Base-by-base conservation (phyloP, 92 coral and sea anemone species). In the Hydrozoanthus gracilis region DNA sequence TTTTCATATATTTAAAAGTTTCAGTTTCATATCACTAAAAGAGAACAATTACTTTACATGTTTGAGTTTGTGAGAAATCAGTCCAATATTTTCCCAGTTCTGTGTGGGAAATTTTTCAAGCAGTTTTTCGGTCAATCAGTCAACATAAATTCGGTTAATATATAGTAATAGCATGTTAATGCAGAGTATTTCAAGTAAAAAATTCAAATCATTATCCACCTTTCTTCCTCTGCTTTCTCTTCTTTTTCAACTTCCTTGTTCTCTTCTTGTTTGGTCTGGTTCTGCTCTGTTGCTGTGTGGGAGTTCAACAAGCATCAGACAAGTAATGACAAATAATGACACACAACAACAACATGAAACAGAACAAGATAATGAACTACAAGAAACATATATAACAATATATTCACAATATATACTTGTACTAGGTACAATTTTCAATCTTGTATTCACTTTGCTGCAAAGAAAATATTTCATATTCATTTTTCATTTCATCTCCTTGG, bases 181-280 rank as follows among this genome's bases (percentile, higher is more conserved):
- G 39, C 39, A 27, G 1, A 27, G 39, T 27, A 27, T 27, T 27
- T 27, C 39, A 27, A 27, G 39, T 27, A 27, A 27, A 27, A 27
- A 27, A 27, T 27, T 27, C 39, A 27, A 27, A 27, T 27, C 39
- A 68, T 27, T 4, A 68, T 66, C 46, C 14, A 76, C 86, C 66
- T 62, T 27, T 79, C 84, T 54, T 58, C 82, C 46, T 65, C 85
- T 65, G 76, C 68, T 18, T 86, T 60, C 27, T 86, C 88, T 39
- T 90, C 89, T 77, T 60, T 50, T 3, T 79, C 90, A 18, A 87
- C 46, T 7, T 51, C 14, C 10, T 51, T 18, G 8, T 16, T 6
- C 12, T 76, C 66, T 27, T 27, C 39, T 27, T 27, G 39, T 27
- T 27, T 27, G 39, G 39, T 27, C 45, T 74, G 79, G 16, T 74